Evolutionary conservation across 2,797 vertebrate genomes (phyloP), one percentile per base, ranked within the genome.

Genomic region (Sciurus vulgaris): DNA sequence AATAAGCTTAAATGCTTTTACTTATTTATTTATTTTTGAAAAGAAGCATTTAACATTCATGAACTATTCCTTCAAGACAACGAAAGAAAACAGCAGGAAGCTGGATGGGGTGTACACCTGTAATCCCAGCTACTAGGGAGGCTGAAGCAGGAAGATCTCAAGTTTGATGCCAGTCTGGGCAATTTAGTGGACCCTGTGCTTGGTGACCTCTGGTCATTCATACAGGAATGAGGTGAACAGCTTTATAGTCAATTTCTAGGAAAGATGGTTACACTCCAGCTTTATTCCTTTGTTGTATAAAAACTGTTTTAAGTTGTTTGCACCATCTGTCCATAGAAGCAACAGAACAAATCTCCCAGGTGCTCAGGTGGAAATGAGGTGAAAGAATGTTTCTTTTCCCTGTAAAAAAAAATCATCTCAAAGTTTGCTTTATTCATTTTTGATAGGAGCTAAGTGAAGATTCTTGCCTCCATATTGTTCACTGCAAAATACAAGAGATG

Each of bases 381-480:
- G 14, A 67, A 73, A 77, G 59, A 79, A 74, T 49, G n/a, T 65
- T 84, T 79, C 41, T 35, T 85, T 79, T 84, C 72, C 26, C 51
- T 44, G 6, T 67, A 72, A 49, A 61, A 78, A 88, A 78, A 94
- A 90, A 87, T 24, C 81, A 83, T 13, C 78, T 85, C 78, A 88
- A 87, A 70, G 9, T 30, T 86, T 78, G 33, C 35, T 72, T 81
- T 78, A 73, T 87, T 92, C 56, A 61, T 9, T 79, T 84, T 44
- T 89, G 51, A 24, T 86, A 47, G 61, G 54, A 72, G 20, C 44
- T 84, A 38, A 54, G 54, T 18, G 7, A 51, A 90, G 65, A 44
- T 63, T 67, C 35, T 59, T 72, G 72, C 22, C 30, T 51, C 38
- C 82, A 12, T 51, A 51, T 49, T 56, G 54, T 76, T 79, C 14